Base-by-base conservation (phyloP, 2,113 vertebrate species). In the Cavia porcellus region DNA sequence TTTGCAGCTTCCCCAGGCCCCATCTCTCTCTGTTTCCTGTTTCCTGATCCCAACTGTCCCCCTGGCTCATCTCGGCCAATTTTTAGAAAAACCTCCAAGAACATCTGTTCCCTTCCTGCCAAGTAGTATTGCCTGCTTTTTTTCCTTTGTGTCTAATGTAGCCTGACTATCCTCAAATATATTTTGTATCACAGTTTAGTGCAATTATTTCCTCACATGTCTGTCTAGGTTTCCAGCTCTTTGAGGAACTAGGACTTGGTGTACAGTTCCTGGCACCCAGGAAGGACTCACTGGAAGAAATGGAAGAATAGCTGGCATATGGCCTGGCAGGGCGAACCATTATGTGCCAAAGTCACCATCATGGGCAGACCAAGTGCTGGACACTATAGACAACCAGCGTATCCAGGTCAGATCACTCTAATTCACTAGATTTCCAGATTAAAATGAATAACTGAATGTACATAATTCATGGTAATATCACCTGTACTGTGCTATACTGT, bases 311-410 rank as follows among this genome's bases (percentile, higher is more conserved):
- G 19, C 4, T 1, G 11, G 25, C 30, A 50, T 2, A 1, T 1
- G 12, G 17, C 66, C 61, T 3, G 0, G 83, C 0, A 24, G 22
- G 52, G 47, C 10, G 57, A 47, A n/a, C 0, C 17, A 5, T 0
- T 10, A 72, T 19, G 52, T 47, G 7, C n/a, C 45, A 72, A 55
- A 55, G 35, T 14, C 7, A 22, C 2, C 7, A 32, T 68, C 50
- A 35, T 22, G 3, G 15, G 28, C 28, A 1, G 50, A 11, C 47
- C 35, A 77, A 25, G 12, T 84, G 13, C 66, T 19, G 38, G 8
- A 55, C 20, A 79, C 14, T 14, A 25, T 15, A 64, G 89, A 88
- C 20, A 52, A 38, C 5, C 0, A 6, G 30, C 11, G 19, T 4
- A 32, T 13, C 20, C 17, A 59, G 14, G 38, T n/a, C 7, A 6